Evolutionary conservation across 1,140 invertebrate genomes (phyloP).

Genomic region (Sarcophaga peregrina): DNA sequence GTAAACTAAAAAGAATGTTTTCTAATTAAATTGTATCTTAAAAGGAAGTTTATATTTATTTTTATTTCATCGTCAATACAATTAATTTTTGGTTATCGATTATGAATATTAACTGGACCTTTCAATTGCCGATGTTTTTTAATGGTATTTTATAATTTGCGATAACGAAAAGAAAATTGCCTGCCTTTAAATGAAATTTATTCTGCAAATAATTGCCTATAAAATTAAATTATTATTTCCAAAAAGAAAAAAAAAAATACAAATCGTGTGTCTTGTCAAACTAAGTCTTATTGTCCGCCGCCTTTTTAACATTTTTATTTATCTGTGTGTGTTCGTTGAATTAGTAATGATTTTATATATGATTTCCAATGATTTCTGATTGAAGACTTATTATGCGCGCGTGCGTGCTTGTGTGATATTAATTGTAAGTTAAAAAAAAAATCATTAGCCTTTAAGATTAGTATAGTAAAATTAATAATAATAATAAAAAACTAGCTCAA

Average conservation of each 20-base stretch:
- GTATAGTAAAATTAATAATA: conserved; percentile 45
- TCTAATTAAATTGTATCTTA: too few species aligned
- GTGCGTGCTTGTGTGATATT: conserved; percentile 64
- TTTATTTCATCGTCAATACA: too few species aligned
- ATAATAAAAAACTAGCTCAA: conserved; percentile 46
- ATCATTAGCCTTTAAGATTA: conserved; percentile 50
- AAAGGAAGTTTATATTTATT: too few species aligned
- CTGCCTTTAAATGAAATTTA: too few species aligned
- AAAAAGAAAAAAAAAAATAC: neutral
- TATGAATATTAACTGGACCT: too few species aligned
- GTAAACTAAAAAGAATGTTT: too few species aligned
- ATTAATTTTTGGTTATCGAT: too few species aligned
- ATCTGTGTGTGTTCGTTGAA: conserved; percentile 34
- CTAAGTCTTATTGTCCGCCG: conserved; percentile 11
- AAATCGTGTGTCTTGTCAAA: conserved; percentile 2
- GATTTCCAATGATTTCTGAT: conserved; percentile 39
- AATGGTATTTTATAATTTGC: too few species aligned
- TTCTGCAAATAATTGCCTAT: too few species aligned
- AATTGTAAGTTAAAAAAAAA: conserved; percentile 48
- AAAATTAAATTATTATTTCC: too few species aligned
- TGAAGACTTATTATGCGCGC: conserved; percentile 51
- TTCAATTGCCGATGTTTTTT: too few species aligned
- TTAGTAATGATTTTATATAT: conserved; percentile 25
- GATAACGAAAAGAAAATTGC: too few species aligned
- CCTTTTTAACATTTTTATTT: neutral